phyloP scores from a whole-genome alignment of 2,797 vertebrate species.

The Esox masquinongy region DNA sequence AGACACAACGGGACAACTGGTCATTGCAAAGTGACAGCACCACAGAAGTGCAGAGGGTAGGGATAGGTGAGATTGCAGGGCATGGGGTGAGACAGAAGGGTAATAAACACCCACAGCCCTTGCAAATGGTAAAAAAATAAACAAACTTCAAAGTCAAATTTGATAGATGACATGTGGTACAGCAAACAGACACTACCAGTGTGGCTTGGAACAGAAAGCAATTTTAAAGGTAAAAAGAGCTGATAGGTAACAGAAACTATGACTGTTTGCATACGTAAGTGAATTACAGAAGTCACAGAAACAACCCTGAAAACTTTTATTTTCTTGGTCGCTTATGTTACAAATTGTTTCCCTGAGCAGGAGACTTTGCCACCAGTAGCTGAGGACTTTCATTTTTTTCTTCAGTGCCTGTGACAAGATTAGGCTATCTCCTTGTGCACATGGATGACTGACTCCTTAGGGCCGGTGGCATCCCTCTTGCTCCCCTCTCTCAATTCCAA shows the following conservation, averaged over 20 bases:
- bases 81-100: background rate
- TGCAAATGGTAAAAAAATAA: background rate
- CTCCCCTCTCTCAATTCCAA: conserved; percentile 40
- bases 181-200: conserved; percentile 9
- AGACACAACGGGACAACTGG: conserved; percentile 29
- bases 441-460: conserved; percentile 72
- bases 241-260: conserved; percentile 34
- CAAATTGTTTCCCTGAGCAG: conserved; percentile 55
- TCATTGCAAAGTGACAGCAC: background rate
- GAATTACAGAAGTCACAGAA: conserved; percentile 34
- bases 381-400: conserved; percentile 32
- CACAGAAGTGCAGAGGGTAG: background rate
- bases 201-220: conserved; percentile 19
- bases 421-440: conserved; percentile 71
- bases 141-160: conserved; percentile 28
- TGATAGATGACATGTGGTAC: conserved; percentile 15
- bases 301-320: conserved; percentile 21
- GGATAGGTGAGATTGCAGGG: background rate
- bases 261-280: conserved; percentile 41
- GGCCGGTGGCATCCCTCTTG: conserved; percentile 43
- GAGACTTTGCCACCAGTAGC: conserved; percentile 54
- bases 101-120: conserved; percentile 3
- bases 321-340: conserved; percentile 36
- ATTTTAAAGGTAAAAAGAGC: conserved; percentile 40
- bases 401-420: conserved; percentile 67